Percentiles rank a stretch among this genome's conserved stretches.
Evolutionary conservation across 2,113 vertebrate genomes (phyloP).

Genomic region (Forbesichthys agassizii): DNA sequence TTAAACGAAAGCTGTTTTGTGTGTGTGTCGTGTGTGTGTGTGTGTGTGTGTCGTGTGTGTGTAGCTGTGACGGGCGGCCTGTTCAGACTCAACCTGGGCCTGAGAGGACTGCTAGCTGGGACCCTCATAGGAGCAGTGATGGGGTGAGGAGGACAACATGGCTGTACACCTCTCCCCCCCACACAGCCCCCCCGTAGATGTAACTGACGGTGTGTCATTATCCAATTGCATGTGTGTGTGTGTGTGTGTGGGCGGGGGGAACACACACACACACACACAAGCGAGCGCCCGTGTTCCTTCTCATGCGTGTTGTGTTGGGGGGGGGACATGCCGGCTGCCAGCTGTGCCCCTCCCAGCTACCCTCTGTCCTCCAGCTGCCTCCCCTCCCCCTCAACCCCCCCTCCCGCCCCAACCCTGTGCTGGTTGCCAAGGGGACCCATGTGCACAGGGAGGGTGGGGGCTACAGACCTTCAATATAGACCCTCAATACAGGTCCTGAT

Average conservation of each 20-base stretch:
- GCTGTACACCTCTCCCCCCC: background rate
- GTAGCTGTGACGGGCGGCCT: conserved; percentile 85
- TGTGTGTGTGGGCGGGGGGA: background rate
- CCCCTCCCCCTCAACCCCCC: background rate
- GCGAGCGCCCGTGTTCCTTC: background rate
- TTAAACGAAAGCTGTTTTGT: no score
- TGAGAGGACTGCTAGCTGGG: conserved; percentile 80
- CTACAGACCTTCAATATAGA: background rate
- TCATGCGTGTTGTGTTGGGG: background rate
- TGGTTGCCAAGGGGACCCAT: conserved; percentile 72
- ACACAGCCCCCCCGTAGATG: background rate
- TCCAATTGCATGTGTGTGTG: background rate
- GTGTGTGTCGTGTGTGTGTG: background rate
- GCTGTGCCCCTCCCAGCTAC: conserved; percentile 70
- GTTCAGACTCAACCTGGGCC: conserved; percentile 86
- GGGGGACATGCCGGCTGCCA: conserved; percentile 65
- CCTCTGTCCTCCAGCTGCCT: conserved; percentile 69
- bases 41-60: background rate
- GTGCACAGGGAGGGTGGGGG: conserved; percentile 54
- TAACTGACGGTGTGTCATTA: background rate
- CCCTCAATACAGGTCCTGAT: no score
- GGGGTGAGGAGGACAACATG: conserved; percentile 76
- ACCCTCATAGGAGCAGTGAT: conserved; percentile 78
- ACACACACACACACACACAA: no score
- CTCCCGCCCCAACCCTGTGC: conserved; percentile 26